Conservation (phyloP, 2,797 vertebrate genomes). For the Cossypha polioptera region DNA sequence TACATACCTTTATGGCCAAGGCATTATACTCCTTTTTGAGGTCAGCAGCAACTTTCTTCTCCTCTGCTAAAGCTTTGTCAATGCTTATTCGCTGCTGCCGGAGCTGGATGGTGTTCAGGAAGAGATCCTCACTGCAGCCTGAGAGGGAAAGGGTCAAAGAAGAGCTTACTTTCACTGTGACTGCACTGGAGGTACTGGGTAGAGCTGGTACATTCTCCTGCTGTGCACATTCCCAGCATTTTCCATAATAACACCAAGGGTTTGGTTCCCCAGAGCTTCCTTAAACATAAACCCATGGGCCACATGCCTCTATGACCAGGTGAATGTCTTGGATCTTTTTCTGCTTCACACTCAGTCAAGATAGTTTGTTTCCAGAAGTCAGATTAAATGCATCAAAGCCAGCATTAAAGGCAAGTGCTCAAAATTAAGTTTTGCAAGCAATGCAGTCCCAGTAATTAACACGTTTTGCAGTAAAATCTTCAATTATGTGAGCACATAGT, state of each 20-base stretch:
- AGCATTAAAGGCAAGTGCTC: background rate
- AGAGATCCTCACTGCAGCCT: slow-evolving; percentile 85
- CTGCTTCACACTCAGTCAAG: background rate
- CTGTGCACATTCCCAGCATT: background rate
- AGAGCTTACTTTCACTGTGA: background rate
- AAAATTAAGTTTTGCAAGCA: background rate
- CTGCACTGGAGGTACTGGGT: background rate
- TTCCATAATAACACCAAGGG: background rate
- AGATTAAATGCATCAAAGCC: background rate
- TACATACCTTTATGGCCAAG: slow-evolving; percentile 82
- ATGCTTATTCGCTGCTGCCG: slow-evolving; percentile 82
- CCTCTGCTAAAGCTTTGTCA: slow-evolving; percentile 81
- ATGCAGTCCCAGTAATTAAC: background rate
- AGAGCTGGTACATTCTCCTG: background rate
- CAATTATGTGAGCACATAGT: background rate
- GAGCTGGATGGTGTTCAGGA: slow-evolving; percentile 82
- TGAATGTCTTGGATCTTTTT: background rate
- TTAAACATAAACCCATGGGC: background rate
- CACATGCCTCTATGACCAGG: fast-evolving
- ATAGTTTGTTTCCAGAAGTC: background rate
- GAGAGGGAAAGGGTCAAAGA: background rate
- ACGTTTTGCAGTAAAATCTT: background rate
- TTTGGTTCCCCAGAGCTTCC: background rate
- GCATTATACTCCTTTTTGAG: slow-evolving; percentile 82
- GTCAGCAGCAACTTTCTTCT: slow-evolving; percentile 78